Percentiles rank a stretch among this genome's conserved stretches.
phyloP scores from a whole-genome alignment of 2,888 invertebrate genomes.

The Molorchus minor region DNA sequence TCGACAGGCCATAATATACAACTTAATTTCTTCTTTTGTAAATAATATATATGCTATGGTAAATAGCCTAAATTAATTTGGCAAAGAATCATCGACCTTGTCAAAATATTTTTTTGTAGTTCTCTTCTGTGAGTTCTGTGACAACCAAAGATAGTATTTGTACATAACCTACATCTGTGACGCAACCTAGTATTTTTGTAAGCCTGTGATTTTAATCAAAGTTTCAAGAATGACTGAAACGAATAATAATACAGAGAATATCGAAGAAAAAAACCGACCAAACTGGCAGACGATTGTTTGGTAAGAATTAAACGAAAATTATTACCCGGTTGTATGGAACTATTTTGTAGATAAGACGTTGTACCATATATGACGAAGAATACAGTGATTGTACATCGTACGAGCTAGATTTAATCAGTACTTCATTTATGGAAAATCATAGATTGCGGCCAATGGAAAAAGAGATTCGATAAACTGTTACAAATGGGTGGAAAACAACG shows the following conservation, averaged over 20 bases:
- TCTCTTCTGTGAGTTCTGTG: too few relatives aligned
- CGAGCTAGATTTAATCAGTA: constrained; percentile 85
- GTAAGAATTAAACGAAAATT: constrained; percentile 37
- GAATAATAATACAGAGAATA: constrained; percentile 4
- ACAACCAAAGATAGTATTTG: too few relatives aligned
- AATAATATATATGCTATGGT: too few relatives aligned
- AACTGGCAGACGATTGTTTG: constrained; percentile 53
- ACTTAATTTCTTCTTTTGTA: too few relatives aligned
- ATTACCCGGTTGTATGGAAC: not conserved
- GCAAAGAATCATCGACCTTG: too few relatives aligned
- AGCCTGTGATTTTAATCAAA: too few relatives aligned
- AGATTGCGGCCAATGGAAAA: constrained; percentile 84
- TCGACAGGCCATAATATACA: too few relatives aligned
- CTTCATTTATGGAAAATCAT: constrained; percentile 78
- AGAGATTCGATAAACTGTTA: constrained; percentile 79
- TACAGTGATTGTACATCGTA: constrained; percentile 82
- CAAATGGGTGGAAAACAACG: constrained; percentile 70
- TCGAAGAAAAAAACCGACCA: constrained; percentile 4
- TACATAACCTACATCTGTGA: too few relatives aligned
- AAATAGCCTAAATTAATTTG: too few relatives aligned
- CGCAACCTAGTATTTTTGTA: too few relatives aligned
- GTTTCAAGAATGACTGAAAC: not conserved
- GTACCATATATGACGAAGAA: constrained; percentile 82
- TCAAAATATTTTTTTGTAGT: too few relatives aligned
- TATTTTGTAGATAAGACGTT: constrained; percentile 77